Base-by-base conservation (phyloP, 1,140 invertebrate species). In the Drosophila littoralis region DNA sequence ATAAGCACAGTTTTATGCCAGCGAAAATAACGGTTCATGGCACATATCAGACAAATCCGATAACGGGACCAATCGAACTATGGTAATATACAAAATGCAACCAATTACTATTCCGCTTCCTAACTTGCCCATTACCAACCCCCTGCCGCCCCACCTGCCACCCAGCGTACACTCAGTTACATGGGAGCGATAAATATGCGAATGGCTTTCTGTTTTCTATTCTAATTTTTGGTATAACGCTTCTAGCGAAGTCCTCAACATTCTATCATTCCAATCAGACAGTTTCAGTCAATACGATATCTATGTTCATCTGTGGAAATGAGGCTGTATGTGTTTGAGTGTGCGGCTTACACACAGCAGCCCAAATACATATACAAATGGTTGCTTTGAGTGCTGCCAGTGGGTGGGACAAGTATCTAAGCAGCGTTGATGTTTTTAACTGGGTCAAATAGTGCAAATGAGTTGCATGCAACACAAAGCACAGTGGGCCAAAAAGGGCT, bases 1-100 rank as follows among this genome's bases (percentile, higher is more conserved):
- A 91, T 91, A 90, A 82, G 70, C 78, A 82, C 88, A 91, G 86
- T 91, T 91, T 91, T 77, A 88, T 91, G 91, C 90, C 90, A 81
- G 90, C 90, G 75, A 90, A 81, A 69, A 91, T 91, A 78, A 91
- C 90, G 75, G 83, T 91, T 67, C 90, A 91, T 74, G 90, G 90
- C 76, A 91, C 90, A 76, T 91, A 91, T 77, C 75, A 89, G 75
- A 91, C 90, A 43, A 91, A 91, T 90, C 81, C 88, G 60, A 91
- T 91, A 81, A 91, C 90, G 35, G 90, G 90, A 91, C 90, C 90
- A 66, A 91, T 91, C 82, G 90, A 91, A 81, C 71, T 91, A 89
- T 91, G 90, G 90, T 91, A 91, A 91, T 85, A 90, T 83, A 70
- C 17, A 63, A 22, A 63, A 74, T 33, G 28, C 12, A 51, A 51